Conservation (phyloP, 2,797 vertebrate genomes). For the Choloepus didactylus region DNA sequence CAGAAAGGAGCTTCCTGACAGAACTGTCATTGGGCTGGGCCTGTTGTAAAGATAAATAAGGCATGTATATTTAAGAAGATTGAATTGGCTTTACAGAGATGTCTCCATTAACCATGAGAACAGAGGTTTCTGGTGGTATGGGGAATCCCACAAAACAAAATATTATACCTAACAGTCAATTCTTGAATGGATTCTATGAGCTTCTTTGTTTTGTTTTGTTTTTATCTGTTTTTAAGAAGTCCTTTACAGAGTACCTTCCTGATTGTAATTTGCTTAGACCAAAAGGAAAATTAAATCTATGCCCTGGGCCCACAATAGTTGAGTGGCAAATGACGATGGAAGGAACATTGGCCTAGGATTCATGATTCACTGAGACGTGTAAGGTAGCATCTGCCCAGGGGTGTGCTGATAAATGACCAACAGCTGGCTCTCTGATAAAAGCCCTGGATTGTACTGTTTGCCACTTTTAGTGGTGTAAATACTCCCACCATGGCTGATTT, state of each 20-base stretch:
- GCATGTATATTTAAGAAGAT: neutral
- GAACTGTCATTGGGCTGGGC: neutral
- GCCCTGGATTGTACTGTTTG: neutral
- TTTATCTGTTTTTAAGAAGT: neutral
- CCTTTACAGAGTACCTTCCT: neutral
- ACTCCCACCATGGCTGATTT: neutral
- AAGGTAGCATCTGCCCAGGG: neutral
- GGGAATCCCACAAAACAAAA: slow-evolving; percentile 29
- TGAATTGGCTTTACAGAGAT: slow-evolving; percentile 22
- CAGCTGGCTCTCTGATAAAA: slow-evolving; percentile 43
- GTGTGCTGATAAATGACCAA: slow-evolving; percentile 17
- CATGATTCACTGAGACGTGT: neutral
- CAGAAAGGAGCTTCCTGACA: neutral
- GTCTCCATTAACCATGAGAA: neutral
- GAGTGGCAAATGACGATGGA: neutral
- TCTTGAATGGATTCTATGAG: neutral
- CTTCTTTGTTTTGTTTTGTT: neutral
- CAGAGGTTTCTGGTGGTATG: neutral
- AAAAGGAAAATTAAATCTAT: neutral
- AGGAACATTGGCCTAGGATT: slow-evolving; percentile 27
- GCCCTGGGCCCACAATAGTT: neutral
- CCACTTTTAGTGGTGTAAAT: neutral
- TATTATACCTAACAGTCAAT: neutral
- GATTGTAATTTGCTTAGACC: neutral
- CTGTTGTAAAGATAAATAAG: neutral